Conservation (phyloP, 2,113 vertebrate species). For the Salvelinus alpinus region DNA sequence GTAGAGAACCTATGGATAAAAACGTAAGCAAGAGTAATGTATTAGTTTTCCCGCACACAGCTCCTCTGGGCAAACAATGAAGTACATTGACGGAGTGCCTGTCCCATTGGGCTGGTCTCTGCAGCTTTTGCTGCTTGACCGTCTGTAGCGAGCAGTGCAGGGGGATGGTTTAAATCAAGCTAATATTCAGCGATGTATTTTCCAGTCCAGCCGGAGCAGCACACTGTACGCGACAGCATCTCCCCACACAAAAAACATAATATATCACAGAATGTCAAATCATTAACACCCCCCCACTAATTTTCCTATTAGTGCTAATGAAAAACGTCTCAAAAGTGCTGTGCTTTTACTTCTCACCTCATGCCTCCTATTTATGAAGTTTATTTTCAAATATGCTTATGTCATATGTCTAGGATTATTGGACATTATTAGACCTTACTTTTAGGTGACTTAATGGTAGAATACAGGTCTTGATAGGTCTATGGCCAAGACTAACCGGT, state of each 20-base stretch:
- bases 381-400: neutral
- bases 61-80: constrained; percentile 38
- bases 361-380: neutral
- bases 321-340: neutral
- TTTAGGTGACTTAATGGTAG: neutral
- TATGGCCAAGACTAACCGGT: too few species aligned
- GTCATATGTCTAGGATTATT: neutral
- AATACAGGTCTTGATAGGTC: neutral
- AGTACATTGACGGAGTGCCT: constrained; percentile 52
- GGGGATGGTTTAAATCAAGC: constrained; percentile 55
- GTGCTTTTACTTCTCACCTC: neutral
- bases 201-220: constrained; percentile 59
- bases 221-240: constrained; percentile 47
- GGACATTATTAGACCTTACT: neutral
- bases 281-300: constrained; percentile 49
- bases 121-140: constrained; percentile 48
- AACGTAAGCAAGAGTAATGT: constrained; percentile 6
- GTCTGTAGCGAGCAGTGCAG: constrained; percentile 28
- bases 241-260: constrained; percentile 62
- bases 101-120: constrained; percentile 64
- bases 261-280: constrained; percentile 58
- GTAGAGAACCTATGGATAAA: constrained; percentile 8
- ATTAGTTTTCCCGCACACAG: constrained; percentile 12
- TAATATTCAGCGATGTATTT: constrained; percentile 47
- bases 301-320: too few species aligned